Evolutionary conservation across 2,888 invertebrate genomes (phyloP), one percentile per base, ranked within the genome.

Genomic region (Agonopterix alstromeriana): DNA sequence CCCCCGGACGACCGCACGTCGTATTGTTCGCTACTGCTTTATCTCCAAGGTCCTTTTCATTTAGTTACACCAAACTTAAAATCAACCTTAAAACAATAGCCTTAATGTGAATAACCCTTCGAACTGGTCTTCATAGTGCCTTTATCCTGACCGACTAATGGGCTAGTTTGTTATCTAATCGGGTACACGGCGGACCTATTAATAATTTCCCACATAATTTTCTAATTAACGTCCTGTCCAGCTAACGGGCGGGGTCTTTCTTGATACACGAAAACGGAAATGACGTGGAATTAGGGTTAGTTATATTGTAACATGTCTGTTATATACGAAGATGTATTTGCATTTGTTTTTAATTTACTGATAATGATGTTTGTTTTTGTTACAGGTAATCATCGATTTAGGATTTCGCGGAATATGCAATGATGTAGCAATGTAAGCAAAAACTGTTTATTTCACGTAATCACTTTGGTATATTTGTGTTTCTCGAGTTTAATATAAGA

Each of bases 121-220:
- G 62, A 43, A 53, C 52, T 49, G 46, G 10, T 47, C 44, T 51
- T 57, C 58, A 51, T 55, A 51, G 59, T 63, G 61, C 61, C 73
- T 69, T 71, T 77, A 76, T 76, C 79, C 79, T 72, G 72, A 70
- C 72, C 75, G 67, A 73, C 82, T 84, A 85, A 86, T 85, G 82
- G 82, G 84, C 85, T 85, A 86, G 83, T 86, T 85, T 85, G 85
- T 85, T 86, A 86, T 86, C 85, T 87, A 86, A 86, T 86, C 85
- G 82, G 76, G 63, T 79, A 84, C 82, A 82, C 79, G 70, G 77
- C 72, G 70, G 74, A 77, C 82, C 82, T 84, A 85, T 86, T 85
- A 84, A 85, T 85, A 84, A 84, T 85, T 86, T 85, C 82, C 77
- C 78, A 82, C 82, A 82, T 83, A 79, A 83, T 84, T 85, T 84